phyloP scores from a whole-genome alignment of 2,797 vertebrate genomes.

The Distichodus sexfasciatus region DNA sequence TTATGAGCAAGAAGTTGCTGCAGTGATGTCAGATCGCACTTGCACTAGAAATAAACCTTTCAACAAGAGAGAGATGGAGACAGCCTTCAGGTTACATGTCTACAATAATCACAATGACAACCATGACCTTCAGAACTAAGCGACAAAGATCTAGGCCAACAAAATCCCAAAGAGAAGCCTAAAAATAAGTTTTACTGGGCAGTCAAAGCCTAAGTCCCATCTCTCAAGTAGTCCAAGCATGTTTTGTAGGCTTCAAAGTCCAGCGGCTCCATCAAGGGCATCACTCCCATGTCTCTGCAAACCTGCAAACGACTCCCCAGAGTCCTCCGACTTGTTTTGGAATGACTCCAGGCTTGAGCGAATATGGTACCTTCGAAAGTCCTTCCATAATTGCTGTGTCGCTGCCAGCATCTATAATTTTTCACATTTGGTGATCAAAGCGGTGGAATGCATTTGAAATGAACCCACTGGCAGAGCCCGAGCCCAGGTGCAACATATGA shows the following conservation, averaged over 20 bases:
- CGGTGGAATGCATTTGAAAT: constrained; percentile 52
- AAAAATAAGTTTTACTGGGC: background rate
- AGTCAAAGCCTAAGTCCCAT: background rate
- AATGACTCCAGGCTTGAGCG: constrained; percentile 20
- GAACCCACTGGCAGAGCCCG: constrained; percentile 34
- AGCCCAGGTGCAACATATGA: constrained; percentile 30
- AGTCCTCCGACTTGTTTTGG: constrained; percentile 29
- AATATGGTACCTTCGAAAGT: constrained; percentile 15
- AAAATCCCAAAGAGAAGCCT: background rate
- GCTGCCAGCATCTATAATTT: constrained; percentile 41
- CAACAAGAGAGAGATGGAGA: too few species aligned
- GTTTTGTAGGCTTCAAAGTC: background rate
- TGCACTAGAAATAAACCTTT: too few species aligned
- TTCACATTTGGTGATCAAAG: constrained; percentile 44
- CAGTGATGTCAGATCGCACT: background rate
- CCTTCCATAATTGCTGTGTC: constrained; percentile 29
- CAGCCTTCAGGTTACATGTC: background rate
- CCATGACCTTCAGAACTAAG: background rate
- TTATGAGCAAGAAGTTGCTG: background rate
- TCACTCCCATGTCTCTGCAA: background rate
- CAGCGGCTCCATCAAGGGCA: constrained; percentile 25
- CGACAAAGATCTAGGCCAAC: background rate
- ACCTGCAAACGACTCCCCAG: constrained; percentile 23
- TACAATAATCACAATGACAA: constrained; percentile 8
- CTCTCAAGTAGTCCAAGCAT: background rate